These are phyloP conservation scores for Molorchus minor DNA, from an alignment of 2,888 invertebrate genomes.

Conservation along the genomic window DNA sequence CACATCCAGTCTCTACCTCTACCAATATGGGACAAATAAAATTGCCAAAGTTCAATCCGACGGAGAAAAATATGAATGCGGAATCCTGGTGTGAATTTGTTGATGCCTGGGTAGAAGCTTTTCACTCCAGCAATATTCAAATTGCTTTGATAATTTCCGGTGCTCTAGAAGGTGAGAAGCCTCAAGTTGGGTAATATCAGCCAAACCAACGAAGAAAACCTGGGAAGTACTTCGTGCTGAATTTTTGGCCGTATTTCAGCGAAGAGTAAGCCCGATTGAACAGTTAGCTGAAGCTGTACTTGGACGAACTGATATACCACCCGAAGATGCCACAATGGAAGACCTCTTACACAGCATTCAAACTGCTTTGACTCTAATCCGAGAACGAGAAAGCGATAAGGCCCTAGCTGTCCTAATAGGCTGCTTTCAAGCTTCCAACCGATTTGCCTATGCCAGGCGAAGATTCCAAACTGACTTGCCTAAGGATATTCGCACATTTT, in stretches of 20 bases:
- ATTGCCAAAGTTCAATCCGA: slow-evolving; percentile 1
- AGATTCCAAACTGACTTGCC: no score
- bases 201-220: not conserved
- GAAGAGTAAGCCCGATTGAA: not conserved
- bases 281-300: not conserved
- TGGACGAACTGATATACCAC: not conserved
- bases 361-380: no score
- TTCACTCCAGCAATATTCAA: not conserved
- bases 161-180: slow-evolving; percentile 2
- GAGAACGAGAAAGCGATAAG: not conserved
- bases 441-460: not conserved
- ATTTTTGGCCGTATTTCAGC: not conserved
- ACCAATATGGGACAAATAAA: slow-evolving; percentile 1
- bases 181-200: not conserved
- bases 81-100: slow-evolving; percentile 4
- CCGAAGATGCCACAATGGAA: not conserved
- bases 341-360: not conserved
- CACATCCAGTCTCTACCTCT: not conserved
- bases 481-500: no score
- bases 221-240: slow-evolving; percentile 1
- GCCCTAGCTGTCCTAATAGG: not conserved
- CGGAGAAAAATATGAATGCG: not conserved
- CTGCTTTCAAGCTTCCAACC: not conserved
- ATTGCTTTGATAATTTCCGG: not conserved
- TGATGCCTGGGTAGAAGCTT: slow-evolving; percentile 3